Evolutionary conservation across 2,888 invertebrate species (phyloP).

Genomic region (Torymus texanus): DNA sequence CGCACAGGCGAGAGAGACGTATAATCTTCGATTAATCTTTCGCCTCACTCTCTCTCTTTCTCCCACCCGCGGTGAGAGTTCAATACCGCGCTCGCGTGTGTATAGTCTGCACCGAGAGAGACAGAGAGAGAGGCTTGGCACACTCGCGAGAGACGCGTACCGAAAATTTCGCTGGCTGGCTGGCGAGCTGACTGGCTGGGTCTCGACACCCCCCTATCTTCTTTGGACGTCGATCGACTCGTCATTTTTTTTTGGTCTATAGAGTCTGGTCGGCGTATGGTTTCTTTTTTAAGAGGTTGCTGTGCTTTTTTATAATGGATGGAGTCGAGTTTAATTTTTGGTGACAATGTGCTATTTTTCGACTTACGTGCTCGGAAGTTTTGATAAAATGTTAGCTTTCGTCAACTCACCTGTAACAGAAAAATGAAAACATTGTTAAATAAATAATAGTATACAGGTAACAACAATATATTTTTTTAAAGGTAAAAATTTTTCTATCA

Average conservation of each 20-base stretch:
- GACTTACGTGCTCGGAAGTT: constrained; percentile 7
- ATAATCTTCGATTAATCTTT: constrained; percentile 56
- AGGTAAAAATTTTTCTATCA: too few species aligned
- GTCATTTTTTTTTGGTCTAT: not conserved
- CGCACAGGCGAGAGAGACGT: constrained; percentile 55
- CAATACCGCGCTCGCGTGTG: not conserved
- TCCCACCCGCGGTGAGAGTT: constrained; percentile 3
- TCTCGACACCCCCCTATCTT: too few species aligned
- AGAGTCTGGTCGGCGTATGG: too few species aligned
- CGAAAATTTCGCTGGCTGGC: constrained; percentile 48
- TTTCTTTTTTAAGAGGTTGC: not conserved
- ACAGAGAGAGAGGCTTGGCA: not conserved
- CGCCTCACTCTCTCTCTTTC: constrained; percentile 17
- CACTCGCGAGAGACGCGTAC: constrained; percentile 15
- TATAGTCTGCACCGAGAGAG: constrained; percentile 11
- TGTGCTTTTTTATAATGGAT: too few species aligned
- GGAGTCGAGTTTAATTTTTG: too few species aligned
- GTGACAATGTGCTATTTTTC: not conserved
- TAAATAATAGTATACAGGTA: not conserved
- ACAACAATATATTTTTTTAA: not conserved
- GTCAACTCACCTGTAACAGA: constrained; percentile 45
- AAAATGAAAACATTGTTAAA: constrained; percentile 1
- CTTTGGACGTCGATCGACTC: not conserved
- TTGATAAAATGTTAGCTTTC: not conserved
- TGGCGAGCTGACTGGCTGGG: not conserved